phyloP scores from a whole-genome alignment of 2,888 invertebrate genomes.

The Orchesellides sinensis region DNA sequence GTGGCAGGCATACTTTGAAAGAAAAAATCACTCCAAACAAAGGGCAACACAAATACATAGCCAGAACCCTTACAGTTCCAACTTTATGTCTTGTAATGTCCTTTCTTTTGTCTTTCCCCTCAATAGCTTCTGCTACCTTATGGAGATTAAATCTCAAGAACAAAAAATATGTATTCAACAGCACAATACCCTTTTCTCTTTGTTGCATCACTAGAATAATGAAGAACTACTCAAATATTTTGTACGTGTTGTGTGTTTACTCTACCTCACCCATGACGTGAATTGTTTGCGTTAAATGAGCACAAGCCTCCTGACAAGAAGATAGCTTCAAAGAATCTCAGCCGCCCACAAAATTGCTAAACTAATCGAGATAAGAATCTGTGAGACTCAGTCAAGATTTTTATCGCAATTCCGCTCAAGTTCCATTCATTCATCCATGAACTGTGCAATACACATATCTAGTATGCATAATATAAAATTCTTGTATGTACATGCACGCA shows the following conservation, averaged over 20 bases:
- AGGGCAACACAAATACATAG: conserved; percentile 43
- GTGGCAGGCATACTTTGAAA: conserved; percentile 15
- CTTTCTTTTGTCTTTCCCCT: conserved; percentile 57
- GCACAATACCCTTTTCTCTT: conserved; percentile 44
- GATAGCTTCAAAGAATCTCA: conserved; percentile 42
- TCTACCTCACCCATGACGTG: conserved; percentile 17
- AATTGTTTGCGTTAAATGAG: background rate
- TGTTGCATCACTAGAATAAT: conserved; percentile 31
- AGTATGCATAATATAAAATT: background rate
- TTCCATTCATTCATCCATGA: conserved; percentile 54
- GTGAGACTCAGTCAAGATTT: conserved; percentile 40
- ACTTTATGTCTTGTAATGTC: conserved; percentile 17
- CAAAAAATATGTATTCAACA: conserved; percentile 48
- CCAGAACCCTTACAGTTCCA: background rate
- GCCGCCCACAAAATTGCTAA: conserved; percentile 54
- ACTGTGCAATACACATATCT: conserved; percentile 21
- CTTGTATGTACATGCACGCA: background rate
- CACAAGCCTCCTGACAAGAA: background rate
- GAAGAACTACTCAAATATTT: background rate
- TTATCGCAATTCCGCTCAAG: conserved; percentile 39
- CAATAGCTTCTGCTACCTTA: conserved; percentile 47
- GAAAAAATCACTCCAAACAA: conserved; percentile 34
- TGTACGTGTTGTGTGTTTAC: conserved; percentile 11
- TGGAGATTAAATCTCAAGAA: conserved; percentile 49
- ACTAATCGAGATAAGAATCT: conserved; percentile 45